Evolutionary conservation across 1,140 invertebrate species (phyloP), one percentile per base, ranked within the genome.

Genomic region (Cotesia vestalis): DNA sequence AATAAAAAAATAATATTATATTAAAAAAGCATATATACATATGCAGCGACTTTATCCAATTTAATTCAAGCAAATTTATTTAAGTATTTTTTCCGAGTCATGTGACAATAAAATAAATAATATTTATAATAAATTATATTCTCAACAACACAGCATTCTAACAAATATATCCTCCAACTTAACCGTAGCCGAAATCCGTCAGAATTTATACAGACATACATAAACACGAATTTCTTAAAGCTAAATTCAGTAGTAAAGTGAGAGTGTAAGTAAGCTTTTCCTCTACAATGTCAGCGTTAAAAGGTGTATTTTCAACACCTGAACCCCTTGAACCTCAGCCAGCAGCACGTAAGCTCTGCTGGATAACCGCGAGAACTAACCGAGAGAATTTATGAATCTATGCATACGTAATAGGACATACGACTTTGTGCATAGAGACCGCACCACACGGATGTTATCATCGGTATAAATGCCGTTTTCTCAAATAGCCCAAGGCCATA

Each of bases 361-460:
- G 71, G 51, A 53, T 52, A 67, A 60, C 62, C 40, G 36, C 53
- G 52, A 61, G 40, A 46, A 35, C 53, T 52, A 27, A 27, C 27
- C 27, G 27, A 27, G 52, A 59, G 73, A 78, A 80, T 80, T 80
- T 80, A 80, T 77, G 78, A 81, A 80, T 79, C 80, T 77, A 80
- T 81, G 79, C 79, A 81, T 80, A 80, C 77, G 77, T 81, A 80
- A 81, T 81, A 72, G 71, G 66, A 64, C 36, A 34, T 69, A 72
- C 57, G 40, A 64, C 60, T 40, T 64, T 63, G 52, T 62, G 60
- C 51, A 64, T n/a, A 53, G 12, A 55, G 60, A 46, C 1, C 3
- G 40, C 40, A 46, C 40, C 60, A 55, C 38, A 66, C 51, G 35
- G 40, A 55, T 55, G 34, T 55, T 12, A 67, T 67, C 66, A 67